Evolutionary conservation across 1,140 invertebrate species (phyloP).

Genomic region (Ceratosolen fusciceps): DNA sequence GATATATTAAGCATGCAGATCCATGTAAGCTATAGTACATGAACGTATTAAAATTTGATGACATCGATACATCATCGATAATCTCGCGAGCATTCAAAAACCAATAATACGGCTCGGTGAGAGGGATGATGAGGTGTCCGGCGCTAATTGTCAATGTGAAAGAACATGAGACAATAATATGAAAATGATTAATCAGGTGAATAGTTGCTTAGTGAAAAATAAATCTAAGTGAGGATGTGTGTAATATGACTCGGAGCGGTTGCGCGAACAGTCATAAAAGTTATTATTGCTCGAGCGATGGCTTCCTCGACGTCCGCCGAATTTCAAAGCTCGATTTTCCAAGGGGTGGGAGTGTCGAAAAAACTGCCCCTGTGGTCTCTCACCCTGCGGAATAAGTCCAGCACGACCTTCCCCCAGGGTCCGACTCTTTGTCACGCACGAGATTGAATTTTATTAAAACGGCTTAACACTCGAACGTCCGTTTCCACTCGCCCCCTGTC

Average conservation of each 20-base stretch:
- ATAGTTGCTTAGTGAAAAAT: constrained; percentile 46
- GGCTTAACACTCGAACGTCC: background rate
- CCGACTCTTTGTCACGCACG: background rate
- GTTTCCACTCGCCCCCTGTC: background rate
- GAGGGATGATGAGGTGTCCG: constrained; percentile 22
- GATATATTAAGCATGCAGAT: too few relatives aligned
- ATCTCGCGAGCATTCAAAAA: background rate
- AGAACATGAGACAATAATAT: constrained; percentile 39
- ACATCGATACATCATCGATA: too few relatives aligned
- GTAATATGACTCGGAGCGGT: constrained; percentile 60
- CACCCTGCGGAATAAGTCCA: background rate
- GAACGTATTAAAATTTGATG: too few relatives aligned
- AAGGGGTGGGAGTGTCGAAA: background rate
- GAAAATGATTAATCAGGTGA: constrained; percentile 36
- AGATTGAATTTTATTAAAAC: constrained; percentile 43
- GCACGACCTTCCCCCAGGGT: background rate
- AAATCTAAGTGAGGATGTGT: constrained; percentile 41
- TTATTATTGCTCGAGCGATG: constrained; percentile 67
- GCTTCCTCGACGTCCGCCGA: constrained; percentile 58
- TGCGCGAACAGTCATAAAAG: constrained; percentile 65
- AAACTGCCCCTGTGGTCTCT: background rate
- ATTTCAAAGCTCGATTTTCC: constrained; percentile 59
- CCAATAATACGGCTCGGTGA: background rate
- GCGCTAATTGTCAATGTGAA: background rate
- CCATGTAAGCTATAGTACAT: too few relatives aligned